These are phyloP conservation scores for Brenthis daphne DNA, from an alignment of 2,888 invertebrate genomes.

Conservation along the genomic window DNA sequence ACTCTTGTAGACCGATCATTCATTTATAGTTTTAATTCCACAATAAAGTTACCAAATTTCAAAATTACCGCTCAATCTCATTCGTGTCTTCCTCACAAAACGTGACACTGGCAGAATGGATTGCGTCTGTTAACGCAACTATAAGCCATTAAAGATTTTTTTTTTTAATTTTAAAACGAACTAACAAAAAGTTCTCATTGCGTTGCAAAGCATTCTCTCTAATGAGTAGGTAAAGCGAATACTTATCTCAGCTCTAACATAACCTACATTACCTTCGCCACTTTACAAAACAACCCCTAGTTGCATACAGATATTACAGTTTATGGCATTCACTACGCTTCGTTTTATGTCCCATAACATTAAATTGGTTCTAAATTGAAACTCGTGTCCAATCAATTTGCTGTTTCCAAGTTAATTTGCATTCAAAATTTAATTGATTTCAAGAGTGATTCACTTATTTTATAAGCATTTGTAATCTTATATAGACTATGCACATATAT, in stretches of 20 bases:
- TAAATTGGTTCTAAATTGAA: constrained; percentile 1
- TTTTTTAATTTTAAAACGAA: constrained; percentile 20
- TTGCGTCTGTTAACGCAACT: no score
- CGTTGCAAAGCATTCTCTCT: constrained; percentile 26
- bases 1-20: no score
- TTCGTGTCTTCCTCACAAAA: no score
- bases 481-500: no score
- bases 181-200: constrained; percentile 26
- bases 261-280: constrained; percentile 27
- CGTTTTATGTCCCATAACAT: constrained; percentile 9
- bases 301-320: constrained; percentile 2
- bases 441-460: no score
- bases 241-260: constrained; percentile 27
- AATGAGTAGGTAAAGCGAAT: constrained; percentile 31
- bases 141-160: background rate
- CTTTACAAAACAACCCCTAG: constrained; percentile 26
- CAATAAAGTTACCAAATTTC: no score
- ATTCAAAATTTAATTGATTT: background rate
- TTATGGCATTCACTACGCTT: constrained; percentile 1
- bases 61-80: no score
- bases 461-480: no score
- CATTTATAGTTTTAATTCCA: no score
- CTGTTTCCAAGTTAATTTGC: background rate
- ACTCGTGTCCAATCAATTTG: constrained; percentile 8
- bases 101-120: no score